phyloP scores from a whole-genome alignment of 2,888 invertebrate species.

The Omphaloscelis lunosa region DNA sequence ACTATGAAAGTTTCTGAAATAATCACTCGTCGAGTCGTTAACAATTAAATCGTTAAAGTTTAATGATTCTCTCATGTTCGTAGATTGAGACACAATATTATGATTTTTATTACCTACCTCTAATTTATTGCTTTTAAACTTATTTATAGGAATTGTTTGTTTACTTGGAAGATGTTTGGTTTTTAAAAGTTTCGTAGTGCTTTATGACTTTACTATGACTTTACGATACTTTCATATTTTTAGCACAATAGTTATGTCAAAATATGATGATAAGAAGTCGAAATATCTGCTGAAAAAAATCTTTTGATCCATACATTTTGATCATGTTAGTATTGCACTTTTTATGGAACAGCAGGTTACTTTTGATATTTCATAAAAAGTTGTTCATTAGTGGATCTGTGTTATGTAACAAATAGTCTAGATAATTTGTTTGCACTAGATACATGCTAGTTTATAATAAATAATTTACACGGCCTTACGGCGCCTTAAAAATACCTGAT shows the following conservation, averaged over 20 bases:
- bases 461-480: too few species aligned
- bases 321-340: background rate
- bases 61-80: slow-evolving; percentile 26
- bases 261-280: background rate
- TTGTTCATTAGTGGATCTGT: too few species aligned
- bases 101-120: slow-evolving; percentile 5
- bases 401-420: background rate
- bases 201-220: too few species aligned
- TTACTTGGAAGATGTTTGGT: background rate
- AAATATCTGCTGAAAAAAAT: background rate
- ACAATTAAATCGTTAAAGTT: slow-evolving; percentile 45
- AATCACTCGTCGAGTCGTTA: background rate
- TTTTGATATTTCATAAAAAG: background rate
- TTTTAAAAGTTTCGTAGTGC: background rate
- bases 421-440: background rate
- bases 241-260: background rate
- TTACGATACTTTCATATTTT: background rate
- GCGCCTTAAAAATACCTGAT: too few species aligned
- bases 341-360: background rate
- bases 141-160: background rate
- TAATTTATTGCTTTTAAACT: slow-evolving; percentile 28
- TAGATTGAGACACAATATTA: slow-evolving; percentile 30
- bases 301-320: too few species aligned
- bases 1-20: background rate
- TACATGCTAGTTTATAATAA: background rate